Evolutionary conservation across 2,113 vertebrate genomes (phyloP), one percentile per base, ranked within the genome.

Genomic region (Delphinapterus leucas): DNA sequence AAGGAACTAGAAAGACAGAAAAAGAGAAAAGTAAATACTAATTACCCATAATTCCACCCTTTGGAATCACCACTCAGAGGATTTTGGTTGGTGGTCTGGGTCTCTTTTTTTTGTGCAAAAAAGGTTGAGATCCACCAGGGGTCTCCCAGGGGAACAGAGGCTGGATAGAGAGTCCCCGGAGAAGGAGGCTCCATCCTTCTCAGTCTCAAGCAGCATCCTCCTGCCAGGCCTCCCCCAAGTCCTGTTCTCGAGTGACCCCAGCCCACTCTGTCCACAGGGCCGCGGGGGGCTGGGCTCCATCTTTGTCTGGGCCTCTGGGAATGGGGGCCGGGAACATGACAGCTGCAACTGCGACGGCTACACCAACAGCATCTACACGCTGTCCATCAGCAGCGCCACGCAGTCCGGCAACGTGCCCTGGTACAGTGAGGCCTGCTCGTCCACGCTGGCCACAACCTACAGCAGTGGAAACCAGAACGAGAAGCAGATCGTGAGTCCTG

Each of bases 301-400:
- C 98, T 99, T 99, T 9, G 99, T 99, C 97, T 99, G 99, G 99
- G 99, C 99, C 0, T 99, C 99, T 0, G 99, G 99, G 36, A 99
- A 99, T 0, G 99, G 99, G 47, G 99, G 99, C 90, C 99, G 99
- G 0, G 99, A 99, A 92, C 99, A 99, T 8, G 99, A 99, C 99
- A 99, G 99, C 99, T 99, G 99, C 97, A 99, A 99, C 99, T 99
- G 99, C 14, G 99, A 99, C 0, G 99, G 99, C 98, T 99, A 99
- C 99, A 99, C 99, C 98, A 99, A 99, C 99, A 99, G 99, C 98
- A 99, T 99, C 98, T 99, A 99, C 99, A 99, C 99, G 0, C 98
- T 99, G 97, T 99, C 99, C 98, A 99, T 99, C 98, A 99, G 99
- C 99, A 99, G 99, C 97, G 99, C 99, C 98, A 99, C 99, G 0